Percentiles rank a stretch among this genome's conserved stretches.
phyloP scores from a whole-genome alignment of 2,797 vertebrate genomes.

The Clamator glandarius region DNA sequence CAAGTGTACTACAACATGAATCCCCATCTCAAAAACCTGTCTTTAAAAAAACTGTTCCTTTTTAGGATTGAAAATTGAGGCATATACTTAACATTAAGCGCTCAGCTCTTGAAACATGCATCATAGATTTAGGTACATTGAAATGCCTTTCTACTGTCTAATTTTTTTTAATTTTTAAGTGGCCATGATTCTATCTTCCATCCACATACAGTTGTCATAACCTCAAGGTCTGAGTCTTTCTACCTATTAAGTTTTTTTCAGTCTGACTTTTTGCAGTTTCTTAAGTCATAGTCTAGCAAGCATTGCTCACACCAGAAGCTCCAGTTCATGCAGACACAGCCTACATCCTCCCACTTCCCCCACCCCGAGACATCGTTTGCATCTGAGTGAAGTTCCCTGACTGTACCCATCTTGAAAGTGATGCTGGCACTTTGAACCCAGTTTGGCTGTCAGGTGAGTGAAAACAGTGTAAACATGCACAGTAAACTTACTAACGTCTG shows the following conservation, averaged over 20 bases:
- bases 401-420: not conserved
- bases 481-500: not conserved
- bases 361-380: too few relatives aligned
- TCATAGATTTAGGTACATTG: not conserved
- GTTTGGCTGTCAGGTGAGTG: not conserved
- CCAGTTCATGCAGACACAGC: not conserved
- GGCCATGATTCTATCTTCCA: not conserved
- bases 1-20: not conserved
- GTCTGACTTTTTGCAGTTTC: not conserved
- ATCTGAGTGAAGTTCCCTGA: not conserved
- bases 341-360: not conserved
- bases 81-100: not conserved
- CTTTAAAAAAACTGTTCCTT: not conserved
- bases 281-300: not conserved
- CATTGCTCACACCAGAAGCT: not conserved
- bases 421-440: not conserved
- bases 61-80: not conserved
- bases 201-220: not conserved
- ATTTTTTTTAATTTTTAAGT: not conserved
- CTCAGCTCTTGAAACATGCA: not conserved
- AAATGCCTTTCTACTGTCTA: not conserved
- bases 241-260: not conserved
- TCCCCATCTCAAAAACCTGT: not conserved
- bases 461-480: not conserved
- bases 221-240: not conserved